A percentile compares a stretch with the other conserved stretches of the same genome.
Conservation (phyloP, 2,888 invertebrate species). For the Aproaerema taeniolella region DNA sequence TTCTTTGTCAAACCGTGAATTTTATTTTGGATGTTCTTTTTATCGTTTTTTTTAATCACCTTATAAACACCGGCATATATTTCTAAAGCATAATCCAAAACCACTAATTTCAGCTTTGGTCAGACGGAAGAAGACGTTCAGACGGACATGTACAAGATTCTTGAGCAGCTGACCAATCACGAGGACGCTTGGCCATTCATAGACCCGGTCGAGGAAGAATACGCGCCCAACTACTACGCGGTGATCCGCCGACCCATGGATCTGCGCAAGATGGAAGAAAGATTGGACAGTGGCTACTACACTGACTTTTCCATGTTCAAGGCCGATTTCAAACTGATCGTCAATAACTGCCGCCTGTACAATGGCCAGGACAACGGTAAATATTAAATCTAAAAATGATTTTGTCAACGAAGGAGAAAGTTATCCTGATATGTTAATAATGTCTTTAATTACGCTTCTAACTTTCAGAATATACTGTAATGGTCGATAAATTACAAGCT, state of each 20-base stretch:
- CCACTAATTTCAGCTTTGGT: conserved; percentile 78
- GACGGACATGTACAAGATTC: conserved; percentile 94
- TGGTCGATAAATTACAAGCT: conserved; percentile 89
- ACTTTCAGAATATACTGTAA: conserved; percentile 87
- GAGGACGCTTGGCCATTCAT: conserved; percentile 97
- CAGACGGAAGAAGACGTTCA: conserved; percentile 90
- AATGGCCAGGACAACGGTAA: conserved; percentile 96
- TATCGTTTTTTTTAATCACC: too few species aligned
- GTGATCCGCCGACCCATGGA: conserved; percentile 91
- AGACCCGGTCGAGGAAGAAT: conserved; percentile 94
- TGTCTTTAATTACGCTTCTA: not conserved
- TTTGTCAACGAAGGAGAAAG: too few species aligned
- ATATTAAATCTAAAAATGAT: too few species aligned
- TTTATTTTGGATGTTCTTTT: too few species aligned
- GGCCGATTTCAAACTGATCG: conserved; percentile 93
- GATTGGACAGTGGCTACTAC: conserved; percentile 89
- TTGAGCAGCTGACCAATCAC: conserved; percentile 91
- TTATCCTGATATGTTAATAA: too few species aligned
- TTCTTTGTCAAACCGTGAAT: too few species aligned
- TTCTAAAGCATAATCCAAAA: too few species aligned
- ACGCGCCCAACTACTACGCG: conserved; percentile 90
- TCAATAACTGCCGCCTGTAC: conserved; percentile 94
- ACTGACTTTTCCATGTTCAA: conserved; percentile 88
- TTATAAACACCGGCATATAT: too few species aligned
- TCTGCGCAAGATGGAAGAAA: conserved; percentile 90